Evolutionary conservation across 2,888 invertebrate species (phyloP).

Genomic region (Ypsolopha scabrella): DNA sequence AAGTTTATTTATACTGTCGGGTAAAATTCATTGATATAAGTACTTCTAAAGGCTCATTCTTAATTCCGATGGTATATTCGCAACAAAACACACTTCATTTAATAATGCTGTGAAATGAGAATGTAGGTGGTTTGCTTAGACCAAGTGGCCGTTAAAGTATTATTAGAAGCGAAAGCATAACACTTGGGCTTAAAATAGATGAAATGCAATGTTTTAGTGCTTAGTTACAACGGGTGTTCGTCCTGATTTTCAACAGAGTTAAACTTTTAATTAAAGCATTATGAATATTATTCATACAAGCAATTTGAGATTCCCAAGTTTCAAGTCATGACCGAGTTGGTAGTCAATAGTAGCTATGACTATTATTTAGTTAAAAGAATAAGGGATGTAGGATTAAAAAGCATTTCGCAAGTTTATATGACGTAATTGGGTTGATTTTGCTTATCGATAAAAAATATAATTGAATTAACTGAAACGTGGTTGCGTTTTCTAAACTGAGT

Average conservation of each 20-base stretch:
- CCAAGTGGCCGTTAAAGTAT: conserved; percentile 26
- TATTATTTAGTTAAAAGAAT: background rate
- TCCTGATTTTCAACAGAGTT: background rate
- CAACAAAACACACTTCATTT: background rate
- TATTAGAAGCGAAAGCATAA: conserved; percentile 51
- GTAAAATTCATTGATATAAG: too few relatives aligned
- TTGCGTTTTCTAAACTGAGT: too few relatives aligned
- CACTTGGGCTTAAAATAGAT: conserved; percentile 34
- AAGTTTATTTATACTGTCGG: too few relatives aligned
- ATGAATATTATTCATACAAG: background rate
- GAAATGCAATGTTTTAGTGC: conserved; percentile 35
- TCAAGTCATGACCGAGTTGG: background rate
- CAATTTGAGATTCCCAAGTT: conserved; percentile 1
- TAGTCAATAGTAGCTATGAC: too few relatives aligned
- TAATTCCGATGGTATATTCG: background rate
- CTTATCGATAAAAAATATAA: conserved; percentile 10
- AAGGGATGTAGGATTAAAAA: conserved; percentile 1
- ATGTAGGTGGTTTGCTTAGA: conserved; percentile 12
- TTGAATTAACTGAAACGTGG: conserved; percentile 17
- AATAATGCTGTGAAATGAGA: conserved; percentile 2
- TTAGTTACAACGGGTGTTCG: conserved; percentile 7
- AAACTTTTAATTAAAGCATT: background rate
- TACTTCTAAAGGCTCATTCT: too few relatives aligned
- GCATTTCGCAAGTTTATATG: conserved; percentile 8
- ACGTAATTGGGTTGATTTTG: background rate